phyloP scores from a whole-genome alignment of 2,113 vertebrate genomes.

The Oryctolagus cuniculus region DNA sequence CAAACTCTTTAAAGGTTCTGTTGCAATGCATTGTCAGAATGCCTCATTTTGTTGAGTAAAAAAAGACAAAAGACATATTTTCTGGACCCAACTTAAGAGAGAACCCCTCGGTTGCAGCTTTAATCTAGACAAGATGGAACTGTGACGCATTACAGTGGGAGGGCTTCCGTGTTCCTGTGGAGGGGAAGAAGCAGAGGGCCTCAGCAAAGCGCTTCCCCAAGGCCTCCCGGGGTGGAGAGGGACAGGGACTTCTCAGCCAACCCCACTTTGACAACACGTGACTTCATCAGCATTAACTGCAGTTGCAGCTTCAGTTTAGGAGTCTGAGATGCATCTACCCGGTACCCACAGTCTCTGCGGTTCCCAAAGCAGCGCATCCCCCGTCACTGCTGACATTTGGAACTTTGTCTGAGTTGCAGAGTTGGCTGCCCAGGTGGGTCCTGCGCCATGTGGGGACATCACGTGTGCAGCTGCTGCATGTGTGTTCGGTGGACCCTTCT shows the following conservation, averaged over 20 bases:
- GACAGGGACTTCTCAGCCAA: neutral
- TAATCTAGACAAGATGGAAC: neutral
- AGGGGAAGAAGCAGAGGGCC: neutral
- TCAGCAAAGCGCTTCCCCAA: neutral
- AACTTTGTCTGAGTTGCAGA: neutral
- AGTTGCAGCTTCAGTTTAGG: neutral
- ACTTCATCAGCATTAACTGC: neutral
- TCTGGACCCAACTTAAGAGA: neutral
- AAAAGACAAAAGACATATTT: neutral
- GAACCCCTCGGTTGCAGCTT: neutral
- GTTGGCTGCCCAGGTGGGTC: neutral
- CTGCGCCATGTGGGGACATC: rapidly evolving
- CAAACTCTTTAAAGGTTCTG: neutral
- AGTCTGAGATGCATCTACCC: neutral
- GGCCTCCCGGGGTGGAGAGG: neutral
- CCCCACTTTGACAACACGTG: neutral
- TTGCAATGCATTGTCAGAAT: neutral
- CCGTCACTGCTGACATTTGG: neutral
- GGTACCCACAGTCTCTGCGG: neutral
- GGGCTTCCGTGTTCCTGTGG: neutral
- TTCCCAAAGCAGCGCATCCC: neutral
- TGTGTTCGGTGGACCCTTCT: neutral
- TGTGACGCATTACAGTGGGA: neutral
- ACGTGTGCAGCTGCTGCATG: rapidly evolving
- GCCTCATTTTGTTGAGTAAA: neutral